These are phyloP conservation scores for Tolypeutes matacus DNA, from an alignment of 2,797 vertebrate genomes.

Conservation along the genomic window DNA sequence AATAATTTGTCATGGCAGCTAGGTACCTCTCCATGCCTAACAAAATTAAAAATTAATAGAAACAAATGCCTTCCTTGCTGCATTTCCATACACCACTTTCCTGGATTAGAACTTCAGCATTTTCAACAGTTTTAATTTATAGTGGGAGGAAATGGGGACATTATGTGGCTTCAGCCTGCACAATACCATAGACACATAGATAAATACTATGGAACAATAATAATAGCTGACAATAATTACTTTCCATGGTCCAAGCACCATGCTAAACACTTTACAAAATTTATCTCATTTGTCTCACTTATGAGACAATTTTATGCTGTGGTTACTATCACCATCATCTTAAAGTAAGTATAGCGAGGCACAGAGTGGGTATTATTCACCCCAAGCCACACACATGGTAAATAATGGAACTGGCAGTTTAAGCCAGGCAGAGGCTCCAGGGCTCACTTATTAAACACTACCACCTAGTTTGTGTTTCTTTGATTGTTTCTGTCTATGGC, in stretches of 20 bases:
- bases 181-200: background rate
- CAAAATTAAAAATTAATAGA: slow-evolving; percentile 3
- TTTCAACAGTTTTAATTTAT: slow-evolving; percentile 1
- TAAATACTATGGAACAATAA: background rate
- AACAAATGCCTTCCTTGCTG: background rate
- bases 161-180: background rate
- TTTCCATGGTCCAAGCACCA: background rate
- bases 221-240: background rate
- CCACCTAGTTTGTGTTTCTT: background rate
- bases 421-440: background rate
- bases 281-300: background rate
- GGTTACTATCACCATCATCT: background rate
- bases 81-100: background rate
- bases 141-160: background rate
- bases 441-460: background rate
- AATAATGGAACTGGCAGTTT: background rate
- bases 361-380: background rate
- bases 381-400: background rate
- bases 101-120: background rate
- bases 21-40: slow-evolving; percentile 2
- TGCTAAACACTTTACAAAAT: background rate
- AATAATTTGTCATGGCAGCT: slow-evolving; percentile 2
- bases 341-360: background rate
- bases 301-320: background rate
- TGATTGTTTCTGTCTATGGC: background rate